Percentiles rank a stretch among this genome's conserved stretches.
phyloP scores from a whole-genome alignment of 2,888 invertebrate genomes.

The Apocheima hispidaria region DNA sequence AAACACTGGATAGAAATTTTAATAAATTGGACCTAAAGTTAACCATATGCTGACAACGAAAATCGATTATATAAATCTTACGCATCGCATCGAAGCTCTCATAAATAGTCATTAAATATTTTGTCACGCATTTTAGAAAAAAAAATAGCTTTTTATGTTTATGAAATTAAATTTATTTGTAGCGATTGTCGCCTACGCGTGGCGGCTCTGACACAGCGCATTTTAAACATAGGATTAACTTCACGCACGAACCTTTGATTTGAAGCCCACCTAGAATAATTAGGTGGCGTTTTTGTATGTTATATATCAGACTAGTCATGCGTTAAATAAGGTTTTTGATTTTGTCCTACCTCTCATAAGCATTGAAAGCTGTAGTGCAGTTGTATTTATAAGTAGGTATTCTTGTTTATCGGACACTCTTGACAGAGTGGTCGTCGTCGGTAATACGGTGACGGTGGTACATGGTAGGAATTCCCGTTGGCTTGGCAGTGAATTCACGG shows the following conservation, averaged over 20 bases:
- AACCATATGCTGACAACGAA: slow-evolving; percentile 39
- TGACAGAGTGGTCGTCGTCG: no score
- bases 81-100: slow-evolving; percentile 52
- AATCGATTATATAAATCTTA: slow-evolving; percentile 48
- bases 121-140: slow-evolving; percentile 65
- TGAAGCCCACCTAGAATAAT: slow-evolving; percentile 18
- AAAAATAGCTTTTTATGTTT: slow-evolving; percentile 55
- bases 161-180: slow-evolving; percentile 65
- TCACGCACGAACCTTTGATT: slow-evolving; percentile 30
- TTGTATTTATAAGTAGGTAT: no score
- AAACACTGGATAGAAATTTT: no score
- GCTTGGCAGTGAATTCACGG: no score
- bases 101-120: slow-evolving; percentile 71
- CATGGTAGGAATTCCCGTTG: no score
- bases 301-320: slow-evolving; percentile 4
- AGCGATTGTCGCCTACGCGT: slow-evolving; percentile 59
- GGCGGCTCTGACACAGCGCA: slow-evolving; percentile 27
- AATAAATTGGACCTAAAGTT: slow-evolving; percentile 17
- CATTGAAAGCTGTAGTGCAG: no score
- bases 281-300: slow-evolving; percentile 18
- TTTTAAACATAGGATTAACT: slow-evolving; percentile 22
- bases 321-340: slow-evolving; percentile 2
- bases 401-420: no score
- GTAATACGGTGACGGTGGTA: no score
- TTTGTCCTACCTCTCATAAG: neutral